Evolutionary conservation across 2,797 vertebrate genomes (phyloP).

Genomic region (Sebastes dallii): DNA sequence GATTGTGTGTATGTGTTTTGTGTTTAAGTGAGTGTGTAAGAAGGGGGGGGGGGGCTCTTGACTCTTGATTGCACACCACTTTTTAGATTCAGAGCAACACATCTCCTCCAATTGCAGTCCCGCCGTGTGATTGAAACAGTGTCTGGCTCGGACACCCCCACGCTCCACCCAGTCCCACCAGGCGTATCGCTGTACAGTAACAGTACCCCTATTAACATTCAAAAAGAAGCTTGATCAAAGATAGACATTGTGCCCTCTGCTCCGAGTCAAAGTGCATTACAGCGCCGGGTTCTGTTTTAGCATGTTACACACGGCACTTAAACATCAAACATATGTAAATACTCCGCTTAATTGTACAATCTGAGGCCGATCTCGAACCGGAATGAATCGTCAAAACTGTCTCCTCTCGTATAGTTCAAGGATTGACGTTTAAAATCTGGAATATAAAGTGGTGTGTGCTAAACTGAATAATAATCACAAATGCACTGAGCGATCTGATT

Average conservation of each 20-base stretch:
- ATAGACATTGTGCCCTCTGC: conserved; percentile 47
- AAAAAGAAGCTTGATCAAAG: conserved; percentile 69
- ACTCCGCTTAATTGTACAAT: conserved; percentile 40
- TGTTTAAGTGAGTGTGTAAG: neutral
- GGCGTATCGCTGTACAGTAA: conserved; percentile 62
- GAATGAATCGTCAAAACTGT: conserved; percentile 55
- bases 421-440: conserved; percentile 53
- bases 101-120: conserved; percentile 72
- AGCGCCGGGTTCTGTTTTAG: conserved; percentile 24
- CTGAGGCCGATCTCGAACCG: conserved; percentile 27
- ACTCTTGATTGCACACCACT: conserved; percentile 68
- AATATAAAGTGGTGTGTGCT: conserved; percentile 10
- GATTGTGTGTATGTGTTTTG: conserved; percentile 36
- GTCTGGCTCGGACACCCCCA: conserved; percentile 54
- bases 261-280: conserved; percentile 52
- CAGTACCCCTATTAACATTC: conserved; percentile 51
- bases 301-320: conserved; percentile 32
- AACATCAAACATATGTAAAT: conserved; percentile 66
- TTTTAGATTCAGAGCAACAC: conserved; percentile 67
- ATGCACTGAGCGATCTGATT: conserved; percentile 57
- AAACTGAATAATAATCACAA: conserved; percentile 58
- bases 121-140: conserved; percentile 68
- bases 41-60: conserved; percentile 8
- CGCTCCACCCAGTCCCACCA: conserved; percentile 51
- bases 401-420: conserved; percentile 45